Conservation (phyloP, 2,888 invertebrate species). For the Cephus pygmeus region DNA sequence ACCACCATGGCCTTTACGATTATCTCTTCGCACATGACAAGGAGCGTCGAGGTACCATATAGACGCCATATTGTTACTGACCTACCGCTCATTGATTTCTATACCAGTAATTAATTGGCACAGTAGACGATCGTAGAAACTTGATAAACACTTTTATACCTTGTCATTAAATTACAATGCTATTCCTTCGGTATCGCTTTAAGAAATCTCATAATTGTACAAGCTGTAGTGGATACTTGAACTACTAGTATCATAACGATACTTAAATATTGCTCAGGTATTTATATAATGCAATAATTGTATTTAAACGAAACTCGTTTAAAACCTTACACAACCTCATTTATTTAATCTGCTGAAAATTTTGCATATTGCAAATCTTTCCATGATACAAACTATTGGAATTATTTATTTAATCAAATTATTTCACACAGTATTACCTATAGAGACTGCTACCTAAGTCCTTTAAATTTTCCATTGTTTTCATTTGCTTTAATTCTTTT, state of each 20-base stretch:
- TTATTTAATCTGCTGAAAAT: background rate
- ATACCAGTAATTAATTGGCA: background rate
- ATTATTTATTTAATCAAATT: background rate
- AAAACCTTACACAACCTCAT: background rate
- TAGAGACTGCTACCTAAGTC: too few relatives aligned
- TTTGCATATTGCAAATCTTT: background rate
- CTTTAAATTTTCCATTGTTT: background rate
- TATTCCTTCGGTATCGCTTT: background rate
- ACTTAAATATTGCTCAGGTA: background rate
- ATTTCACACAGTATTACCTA: too few relatives aligned
- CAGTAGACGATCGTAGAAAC: background rate
- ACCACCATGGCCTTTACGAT: slow-evolving; percentile 33
- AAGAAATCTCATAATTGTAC: background rate
- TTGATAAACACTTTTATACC: background rate
- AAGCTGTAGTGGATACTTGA: background rate
- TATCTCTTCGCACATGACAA: slow-evolving; percentile 28
- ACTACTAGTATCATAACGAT: background rate
- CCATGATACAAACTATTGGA: background rate
- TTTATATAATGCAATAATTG: background rate
- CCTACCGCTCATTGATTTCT: background rate
- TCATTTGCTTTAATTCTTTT: background rate
- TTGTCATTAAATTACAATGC: background rate
- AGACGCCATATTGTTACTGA: background rate
- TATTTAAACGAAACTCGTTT: background rate
- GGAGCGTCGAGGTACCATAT: slow-evolving; percentile 21